These are phyloP conservation scores for Patiria miniata DNA, from an alignment of 35 echinoderm and acorn worm species.

Conservation along the genomic window DNA sequence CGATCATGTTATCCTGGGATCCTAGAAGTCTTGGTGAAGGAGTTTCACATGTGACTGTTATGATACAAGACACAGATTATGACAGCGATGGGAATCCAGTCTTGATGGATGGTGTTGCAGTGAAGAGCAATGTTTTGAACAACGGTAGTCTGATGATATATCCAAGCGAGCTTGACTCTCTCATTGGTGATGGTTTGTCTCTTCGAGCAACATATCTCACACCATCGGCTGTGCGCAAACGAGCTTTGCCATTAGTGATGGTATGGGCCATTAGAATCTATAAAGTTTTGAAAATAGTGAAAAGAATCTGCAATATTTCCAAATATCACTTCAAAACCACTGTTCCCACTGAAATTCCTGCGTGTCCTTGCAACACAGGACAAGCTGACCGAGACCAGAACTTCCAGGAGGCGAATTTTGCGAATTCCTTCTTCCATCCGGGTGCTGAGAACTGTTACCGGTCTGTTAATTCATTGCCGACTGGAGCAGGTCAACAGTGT, in stretches of 20 bases:
- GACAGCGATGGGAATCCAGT: not conserved
- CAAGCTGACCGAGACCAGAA: slow-evolving; percentile 31
- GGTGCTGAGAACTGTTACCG: not conserved
- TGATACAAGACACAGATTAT: not conserved
- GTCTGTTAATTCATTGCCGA: too few species aligned
- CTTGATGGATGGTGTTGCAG: not conserved
- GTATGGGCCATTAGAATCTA: not conserved
- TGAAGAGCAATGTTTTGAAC: slow-evolving; percentile 30
- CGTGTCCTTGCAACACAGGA: slow-evolving; percentile 46
- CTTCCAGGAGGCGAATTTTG: not conserved
- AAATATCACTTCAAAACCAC: not conserved
- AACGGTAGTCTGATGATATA: slow-evolving; percentile 9
- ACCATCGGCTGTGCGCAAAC: not conserved
- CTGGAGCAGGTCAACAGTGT: slow-evolving; percentile 42
- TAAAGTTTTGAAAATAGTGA: not conserved
- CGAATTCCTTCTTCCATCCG: slow-evolving; percentile 28
- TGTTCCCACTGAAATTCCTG: not conserved
- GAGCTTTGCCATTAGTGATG: not conserved
- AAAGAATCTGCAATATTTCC: not conserved
- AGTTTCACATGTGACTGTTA: slow-evolving; percentile 3
- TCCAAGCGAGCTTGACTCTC: not conserved
- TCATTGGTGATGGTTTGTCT: not conserved
- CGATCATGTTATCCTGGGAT: slow-evolving; percentile 41
- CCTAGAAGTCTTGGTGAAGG: slow-evolving; percentile 7
- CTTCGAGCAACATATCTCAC: not conserved